Conservation (phyloP, 2,888 invertebrate genomes). For the Galerucella nymphaeae region DNA sequence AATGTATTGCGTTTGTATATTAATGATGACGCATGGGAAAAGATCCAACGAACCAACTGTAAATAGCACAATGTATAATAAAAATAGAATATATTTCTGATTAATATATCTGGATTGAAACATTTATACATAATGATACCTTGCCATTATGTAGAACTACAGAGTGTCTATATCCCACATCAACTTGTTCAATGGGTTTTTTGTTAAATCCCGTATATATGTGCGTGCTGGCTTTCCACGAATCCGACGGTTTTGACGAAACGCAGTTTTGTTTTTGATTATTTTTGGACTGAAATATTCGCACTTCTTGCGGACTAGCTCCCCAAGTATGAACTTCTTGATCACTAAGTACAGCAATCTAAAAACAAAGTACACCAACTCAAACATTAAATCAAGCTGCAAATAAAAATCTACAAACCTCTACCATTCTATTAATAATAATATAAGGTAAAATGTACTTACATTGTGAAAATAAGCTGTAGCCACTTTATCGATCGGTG, state of each 20-base stretch:
- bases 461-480: slow-evolving; percentile 84
- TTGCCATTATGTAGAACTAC: slow-evolving; percentile 61
- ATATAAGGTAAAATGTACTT: slow-evolving; percentile 61
- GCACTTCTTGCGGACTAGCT: slow-evolving; percentile 78
- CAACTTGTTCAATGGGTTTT: slow-evolving; percentile 54
- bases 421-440: too few species aligned
- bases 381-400: background rate
- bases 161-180: slow-evolving; percentile 88
- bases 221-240: slow-evolving; percentile 61
- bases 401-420: too few species aligned
- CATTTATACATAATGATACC: slow-evolving; percentile 2
- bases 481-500: slow-evolving; percentile 68
- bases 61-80: too few species aligned
- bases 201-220: slow-evolving; percentile 57
- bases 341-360: slow-evolving; percentile 75
- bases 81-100: too few species aligned
- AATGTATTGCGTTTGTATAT: too few species aligned
- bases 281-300: slow-evolving; percentile 69
- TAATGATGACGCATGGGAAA: too few species aligned
- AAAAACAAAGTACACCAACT: slow-evolving; percentile 39
- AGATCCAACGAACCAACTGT: too few species aligned
- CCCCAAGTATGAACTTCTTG: slow-evolving; percentile 82
- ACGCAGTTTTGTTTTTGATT: slow-evolving; percentile 50
- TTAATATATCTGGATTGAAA: background rate
- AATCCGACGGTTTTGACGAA: slow-evolving; percentile 49